Base-by-base conservation (phyloP, 2,797 vertebrate species). In the Heteromormyrus szaboi region DNA sequence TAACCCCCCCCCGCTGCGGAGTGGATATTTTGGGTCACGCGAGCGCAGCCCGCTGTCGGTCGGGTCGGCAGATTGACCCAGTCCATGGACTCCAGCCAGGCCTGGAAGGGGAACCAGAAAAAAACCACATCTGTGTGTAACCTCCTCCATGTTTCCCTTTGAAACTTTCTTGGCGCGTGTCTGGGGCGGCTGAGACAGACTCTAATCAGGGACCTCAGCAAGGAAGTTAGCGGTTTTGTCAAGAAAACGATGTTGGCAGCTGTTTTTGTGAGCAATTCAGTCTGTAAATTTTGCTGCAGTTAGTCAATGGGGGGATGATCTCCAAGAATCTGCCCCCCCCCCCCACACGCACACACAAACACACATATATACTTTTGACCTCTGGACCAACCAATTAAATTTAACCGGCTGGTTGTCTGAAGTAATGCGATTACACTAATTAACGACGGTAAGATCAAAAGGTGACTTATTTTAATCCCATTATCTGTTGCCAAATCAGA, bases 351-450 rank as follows among this genome's bases (percentile, higher is more conserved):
- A 17, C 50, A 3, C 50, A 2, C 50, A 51, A 3, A 17, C 51
- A 53, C 53, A 19, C 4, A 54, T 1, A 54, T 0, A 54, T 6
- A 54, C 29, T 29, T 65, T 65, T 65, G 62, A 65, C 62, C 88
- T 53, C 33, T 68, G 17, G 22, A 22, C 84, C 17, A 41, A 48
- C 50, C 53, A 90, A 89, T 91, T 91, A 22, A 84, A 92, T 53
- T 7, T 83, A 29, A 87, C 53, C 41, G 41, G 44, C 53, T 81
- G 62, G 88, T 91, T 88, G 79, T 87, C 48, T 6, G 81, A 89
- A 90, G 90, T 90, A 93, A 93, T 93, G 90, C 90, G 91, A 94
- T 94, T 93, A 93, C 89, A 87, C 46, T 92, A 92, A 92, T 91
- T 93, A 91, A 29, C 89, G 91, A 90, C 88, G 92, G 88, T 59